These are phyloP conservation scores for Brachyhypopomus occidentalis DNA, from an alignment of 2,113 vertebrate genomes.

Conservation along the genomic window DNA sequence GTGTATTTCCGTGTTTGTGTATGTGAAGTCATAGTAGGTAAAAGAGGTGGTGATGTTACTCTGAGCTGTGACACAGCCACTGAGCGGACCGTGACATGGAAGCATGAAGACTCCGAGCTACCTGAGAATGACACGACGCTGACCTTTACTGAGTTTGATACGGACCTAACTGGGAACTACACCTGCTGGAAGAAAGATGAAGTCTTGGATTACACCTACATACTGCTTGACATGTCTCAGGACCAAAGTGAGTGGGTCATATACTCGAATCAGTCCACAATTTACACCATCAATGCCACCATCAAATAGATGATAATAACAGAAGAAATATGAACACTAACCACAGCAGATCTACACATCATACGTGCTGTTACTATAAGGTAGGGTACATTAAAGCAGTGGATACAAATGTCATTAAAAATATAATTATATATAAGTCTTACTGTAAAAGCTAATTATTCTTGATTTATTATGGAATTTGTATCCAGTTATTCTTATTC, in stretches of 20 bases:
- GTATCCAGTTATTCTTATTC: too few relatives aligned
- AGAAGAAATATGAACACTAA: neutral
- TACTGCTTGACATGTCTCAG: slow-evolving; percentile 58
- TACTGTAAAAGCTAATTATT: too few relatives aligned
- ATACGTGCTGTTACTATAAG: neutral
- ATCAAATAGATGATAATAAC: neutral
- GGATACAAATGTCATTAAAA: neutral
- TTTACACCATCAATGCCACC: neutral
- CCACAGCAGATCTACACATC: neutral
- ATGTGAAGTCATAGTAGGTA: slow-evolving; percentile 56
- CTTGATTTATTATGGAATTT: too few relatives aligned
- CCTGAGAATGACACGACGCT: slow-evolving; percentile 20
- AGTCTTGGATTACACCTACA: slow-evolving; percentile 59
- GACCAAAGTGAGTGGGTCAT: neutral
- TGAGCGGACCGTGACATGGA: slow-evolving; percentile 53
- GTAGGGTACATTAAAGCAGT: neutral
- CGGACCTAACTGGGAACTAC: slow-evolving; percentile 64
- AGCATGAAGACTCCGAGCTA: accelerated
- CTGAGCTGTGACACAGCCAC: slow-evolving; percentile 57
- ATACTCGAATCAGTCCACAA: neutral
- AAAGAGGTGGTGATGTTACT: neutral
- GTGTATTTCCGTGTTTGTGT: slow-evolving; percentile 11
- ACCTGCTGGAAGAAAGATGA: slow-evolving; percentile 64
- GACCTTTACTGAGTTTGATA: neutral
- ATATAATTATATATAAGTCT: too few relatives aligned